These are phyloP conservation scores for Gymnothorax reevesii DNA, from an alignment of 2,797 vertebrate species.

Conservation along the genomic window DNA sequence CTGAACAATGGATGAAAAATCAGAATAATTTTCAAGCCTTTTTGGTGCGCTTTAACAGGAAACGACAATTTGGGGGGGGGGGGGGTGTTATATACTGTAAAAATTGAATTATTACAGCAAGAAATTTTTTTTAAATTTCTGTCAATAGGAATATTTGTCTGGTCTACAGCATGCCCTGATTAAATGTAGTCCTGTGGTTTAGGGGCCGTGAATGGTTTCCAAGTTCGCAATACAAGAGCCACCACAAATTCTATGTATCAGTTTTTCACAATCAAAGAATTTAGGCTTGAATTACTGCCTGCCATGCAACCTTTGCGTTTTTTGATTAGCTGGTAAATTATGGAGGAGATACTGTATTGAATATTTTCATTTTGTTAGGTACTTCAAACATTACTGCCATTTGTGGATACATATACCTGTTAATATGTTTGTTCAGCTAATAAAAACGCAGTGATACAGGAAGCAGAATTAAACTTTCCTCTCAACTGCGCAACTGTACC, in stretches of 20 bases:
- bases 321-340: not conserved
- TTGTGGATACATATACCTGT: not conserved
- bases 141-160: constrained; percentile 34
- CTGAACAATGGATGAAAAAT: not conserved
- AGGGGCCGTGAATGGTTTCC: not conserved
- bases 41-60: not conserved
- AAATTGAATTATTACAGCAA: not conserved
- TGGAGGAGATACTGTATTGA: not conserved
- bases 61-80: constrained; percentile 2
- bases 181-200: constrained; percentile 23
- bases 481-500: not conserved
- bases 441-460: not conserved
- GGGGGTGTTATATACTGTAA: constrained; percentile 23
- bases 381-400: not conserved
- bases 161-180: constrained; percentile 31
- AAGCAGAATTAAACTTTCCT: not conserved
- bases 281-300: constrained; percentile 11
- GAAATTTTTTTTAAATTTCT: constrained; percentile 35
- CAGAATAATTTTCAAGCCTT: not conserved
- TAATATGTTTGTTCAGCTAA: not conserved
- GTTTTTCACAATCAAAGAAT: constrained; percentile 22
- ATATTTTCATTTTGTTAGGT: not conserved
- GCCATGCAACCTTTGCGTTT: not conserved
- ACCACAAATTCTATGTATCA: constrained; percentile 14
- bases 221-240: constrained; percentile 19